phyloP scores from a whole-genome alignment of 2,888 invertebrate genomes.

The Orgyia antiqua region DNA sequence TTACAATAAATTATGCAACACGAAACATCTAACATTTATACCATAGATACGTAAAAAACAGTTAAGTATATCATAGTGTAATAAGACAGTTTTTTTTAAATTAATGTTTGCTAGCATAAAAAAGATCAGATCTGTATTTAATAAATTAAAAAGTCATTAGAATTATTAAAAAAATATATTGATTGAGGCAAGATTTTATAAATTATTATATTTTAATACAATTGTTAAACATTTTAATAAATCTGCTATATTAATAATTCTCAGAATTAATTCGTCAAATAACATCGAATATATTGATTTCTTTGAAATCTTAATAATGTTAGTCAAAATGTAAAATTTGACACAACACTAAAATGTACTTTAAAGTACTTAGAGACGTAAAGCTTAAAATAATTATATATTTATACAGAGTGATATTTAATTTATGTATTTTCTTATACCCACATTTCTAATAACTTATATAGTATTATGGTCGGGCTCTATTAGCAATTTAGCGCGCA shows the following conservation, averaged over 20 bases:
- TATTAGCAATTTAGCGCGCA: too few relatives aligned
- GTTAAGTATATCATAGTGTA: too few relatives aligned
- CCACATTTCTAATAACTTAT: too few relatives aligned
- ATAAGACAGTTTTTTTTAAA: conserved; percentile 8
- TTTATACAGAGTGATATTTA: neutral
- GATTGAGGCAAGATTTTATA: conserved; percentile 57
- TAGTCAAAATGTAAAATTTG: conserved; percentile 40
- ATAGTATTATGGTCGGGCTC: too few relatives aligned
- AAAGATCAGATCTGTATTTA: conserved; percentile 30
- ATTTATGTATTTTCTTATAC: neutral
- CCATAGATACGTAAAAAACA: conserved; percentile 27
- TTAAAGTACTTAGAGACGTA: conserved; percentile 32
- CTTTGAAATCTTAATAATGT: conserved; percentile 54
- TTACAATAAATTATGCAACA: conserved; percentile 71
- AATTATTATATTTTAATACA: conserved; percentile 31
- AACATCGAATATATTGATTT: conserved; percentile 48
- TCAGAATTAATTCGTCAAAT: conserved; percentile 31
- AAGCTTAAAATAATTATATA: conserved; percentile 27
- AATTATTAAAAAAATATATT: conserved; percentile 34
- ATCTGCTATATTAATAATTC: conserved; percentile 30
- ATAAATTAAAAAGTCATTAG: conserved; percentile 23
- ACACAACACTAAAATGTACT: conserved; percentile 41
- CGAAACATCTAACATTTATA: conserved; percentile 46
- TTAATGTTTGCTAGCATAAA: conserved; percentile 16
- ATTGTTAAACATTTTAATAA: conserved; percentile 38